Evolutionary conservation across 2,888 invertebrate species (phyloP).

Genomic region (Palloptera scutellata): DNA sequence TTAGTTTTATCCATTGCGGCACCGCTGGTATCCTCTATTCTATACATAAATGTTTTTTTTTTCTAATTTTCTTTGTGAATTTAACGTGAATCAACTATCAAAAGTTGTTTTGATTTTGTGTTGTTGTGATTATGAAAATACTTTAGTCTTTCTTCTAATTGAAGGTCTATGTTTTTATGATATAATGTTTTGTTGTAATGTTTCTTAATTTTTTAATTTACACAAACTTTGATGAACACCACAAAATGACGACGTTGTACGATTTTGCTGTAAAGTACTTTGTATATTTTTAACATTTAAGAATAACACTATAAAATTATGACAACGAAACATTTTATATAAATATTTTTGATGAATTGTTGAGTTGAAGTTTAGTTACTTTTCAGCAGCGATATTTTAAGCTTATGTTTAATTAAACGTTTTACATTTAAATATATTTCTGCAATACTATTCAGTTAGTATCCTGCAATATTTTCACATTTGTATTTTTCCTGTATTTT

Average conservation of each 20-base stretch:
- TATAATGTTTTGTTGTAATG: background rate
- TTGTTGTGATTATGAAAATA: background rate
- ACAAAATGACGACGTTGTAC: too few relatives aligned
- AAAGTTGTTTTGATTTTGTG: too few relatives aligned
- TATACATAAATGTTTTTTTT: conserved; percentile 56
- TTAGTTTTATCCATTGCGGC: conserved; percentile 63
- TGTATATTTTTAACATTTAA: conserved; percentile 48
- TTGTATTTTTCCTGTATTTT: too few relatives aligned
- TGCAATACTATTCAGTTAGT: too few relatives aligned
- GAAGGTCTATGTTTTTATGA: background rate
- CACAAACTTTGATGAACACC: background rate
- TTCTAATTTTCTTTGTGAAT: background rate
- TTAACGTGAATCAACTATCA: too few relatives aligned
- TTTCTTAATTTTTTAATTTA: conserved; percentile 1
- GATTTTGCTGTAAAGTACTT: conserved; percentile 40
- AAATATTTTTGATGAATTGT: conserved; percentile 19
- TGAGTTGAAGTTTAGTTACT: too few relatives aligned
- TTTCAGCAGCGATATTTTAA: too few relatives aligned
- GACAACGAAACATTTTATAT: conserved; percentile 48
- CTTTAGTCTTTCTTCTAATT: background rate
- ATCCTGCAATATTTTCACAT: too few relatives aligned
- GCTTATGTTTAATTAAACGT: too few relatives aligned
- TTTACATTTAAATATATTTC: too few relatives aligned
- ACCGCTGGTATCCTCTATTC: conserved; percentile 62
- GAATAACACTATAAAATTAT: conserved; percentile 47